Percentiles rank a stretch among this genome's conserved stretches.
phyloP scores from a whole-genome alignment of 92 coral and sea anemone genomes.

The Chrysogorgia sp. region DNA sequence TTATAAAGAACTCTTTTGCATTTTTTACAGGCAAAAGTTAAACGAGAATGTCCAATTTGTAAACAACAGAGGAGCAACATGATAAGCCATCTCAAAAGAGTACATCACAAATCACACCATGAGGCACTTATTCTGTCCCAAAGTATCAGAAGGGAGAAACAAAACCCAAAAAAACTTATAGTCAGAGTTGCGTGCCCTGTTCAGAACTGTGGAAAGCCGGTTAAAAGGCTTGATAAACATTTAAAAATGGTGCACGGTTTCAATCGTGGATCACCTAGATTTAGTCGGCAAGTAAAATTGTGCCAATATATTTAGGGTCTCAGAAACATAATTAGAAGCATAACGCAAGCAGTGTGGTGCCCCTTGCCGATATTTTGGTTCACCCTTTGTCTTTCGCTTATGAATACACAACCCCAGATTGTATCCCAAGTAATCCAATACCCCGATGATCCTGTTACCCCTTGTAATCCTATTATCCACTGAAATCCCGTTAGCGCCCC shows the following conservation, averaged over 20 bases:
- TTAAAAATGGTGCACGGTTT: neutral
- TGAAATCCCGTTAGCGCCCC: no score
- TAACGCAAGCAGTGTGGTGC: no score
- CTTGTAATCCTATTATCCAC: no score
- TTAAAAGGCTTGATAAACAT: conserved; percentile 22
- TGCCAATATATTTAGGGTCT: neutral
- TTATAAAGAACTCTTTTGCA: no score
- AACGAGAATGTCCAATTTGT: conserved; percentile 9
- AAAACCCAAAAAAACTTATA: neutral
- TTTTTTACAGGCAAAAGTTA: neutral
- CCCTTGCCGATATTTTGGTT: no score
- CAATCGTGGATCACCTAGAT: neutral
- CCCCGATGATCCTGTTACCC: no score
- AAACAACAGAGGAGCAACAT: neutral
- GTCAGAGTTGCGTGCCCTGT: conserved; percentile 1
- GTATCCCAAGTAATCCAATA: no score
- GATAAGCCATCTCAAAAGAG: conserved; percentile 6
- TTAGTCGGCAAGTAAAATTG: neutral
- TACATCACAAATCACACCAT: neutral
- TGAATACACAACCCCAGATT: no score
- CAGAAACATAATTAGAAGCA: no score
- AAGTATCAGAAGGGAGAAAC: neutral
- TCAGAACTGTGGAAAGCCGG: conserved; percentile 1
- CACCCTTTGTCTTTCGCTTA: no score
- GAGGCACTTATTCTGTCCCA: conserved; percentile 6